Evolutionary conservation across 2,797 vertebrate species (phyloP).

Genomic region (Enteromius mattozi): DNA sequence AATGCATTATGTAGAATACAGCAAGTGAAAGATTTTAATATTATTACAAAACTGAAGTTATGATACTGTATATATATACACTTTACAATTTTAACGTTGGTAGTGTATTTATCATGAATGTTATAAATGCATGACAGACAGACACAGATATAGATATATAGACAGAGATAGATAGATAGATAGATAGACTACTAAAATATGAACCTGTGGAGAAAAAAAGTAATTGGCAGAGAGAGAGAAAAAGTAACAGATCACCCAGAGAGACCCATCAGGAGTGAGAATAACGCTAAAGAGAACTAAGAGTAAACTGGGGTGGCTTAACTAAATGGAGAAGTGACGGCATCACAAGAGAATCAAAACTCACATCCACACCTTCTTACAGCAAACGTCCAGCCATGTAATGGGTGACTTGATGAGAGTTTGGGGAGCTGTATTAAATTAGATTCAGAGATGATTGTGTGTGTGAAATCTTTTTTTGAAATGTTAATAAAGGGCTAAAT

Average conservation of each 20-base stretch:
- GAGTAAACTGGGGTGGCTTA: conserved; percentile 17
- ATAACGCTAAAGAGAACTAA: conserved; percentile 14
- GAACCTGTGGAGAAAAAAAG: conserved; percentile 11
- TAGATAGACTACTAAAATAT: neutral
- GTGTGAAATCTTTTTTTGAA: neutral
- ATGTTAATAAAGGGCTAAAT: neutral
- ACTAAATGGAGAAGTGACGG: conserved; percentile 4
- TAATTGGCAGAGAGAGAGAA: conserved; percentile 30
- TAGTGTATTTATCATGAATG: neutral
- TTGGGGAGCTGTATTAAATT: neutral
- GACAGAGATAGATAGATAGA: neutral
- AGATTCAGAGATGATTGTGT: neutral
- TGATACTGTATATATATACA: neutral
- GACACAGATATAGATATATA: neutral
- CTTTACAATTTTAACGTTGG: neutral
- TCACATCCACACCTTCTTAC: neutral
- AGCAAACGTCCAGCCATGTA: neutral
- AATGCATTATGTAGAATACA: neutral
- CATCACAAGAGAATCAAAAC: conserved; percentile 19
- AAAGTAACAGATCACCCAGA: conserved; percentile 36
- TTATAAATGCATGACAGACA: neutral
- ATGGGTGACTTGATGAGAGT: neutral
- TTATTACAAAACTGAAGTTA: neutral
- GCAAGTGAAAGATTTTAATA: neutral
- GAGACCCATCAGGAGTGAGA: neutral